phyloP scores from a whole-genome alignment of 2,113 vertebrate genomes.

The Muntiacus muntjak region DNA sequence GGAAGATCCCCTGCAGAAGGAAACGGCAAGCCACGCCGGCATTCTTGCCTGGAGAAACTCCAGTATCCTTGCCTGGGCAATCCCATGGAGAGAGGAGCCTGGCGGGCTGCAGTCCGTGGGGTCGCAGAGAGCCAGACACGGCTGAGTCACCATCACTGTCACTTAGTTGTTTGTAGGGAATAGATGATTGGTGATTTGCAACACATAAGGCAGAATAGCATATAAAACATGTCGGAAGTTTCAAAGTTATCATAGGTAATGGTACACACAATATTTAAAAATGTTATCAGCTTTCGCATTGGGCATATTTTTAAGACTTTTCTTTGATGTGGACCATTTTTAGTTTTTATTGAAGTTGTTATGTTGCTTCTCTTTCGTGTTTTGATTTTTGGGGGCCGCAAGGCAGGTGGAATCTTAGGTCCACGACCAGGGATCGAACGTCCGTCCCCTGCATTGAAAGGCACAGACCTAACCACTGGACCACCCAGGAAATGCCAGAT shows the following conservation, averaged over 20 bases:
- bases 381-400: background rate
- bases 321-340: background rate
- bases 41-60: background rate
- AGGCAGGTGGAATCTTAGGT: background rate
- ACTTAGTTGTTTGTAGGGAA: fast-evolving
- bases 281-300: background rate
- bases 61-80: background rate
- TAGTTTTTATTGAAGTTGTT: background rate
- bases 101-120: background rate
- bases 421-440: fast-evolving
- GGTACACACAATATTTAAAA: background rate
- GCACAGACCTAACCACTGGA: background rate
- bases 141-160: background rate
- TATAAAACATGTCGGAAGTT: fast-evolving
- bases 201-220: fast-evolving
- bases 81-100: background rate
- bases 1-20: background rate
- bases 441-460: background rate
- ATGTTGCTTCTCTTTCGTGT: fast-evolving
- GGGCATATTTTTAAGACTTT: background rate
- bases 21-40: background rate
- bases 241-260: fast-evolving
- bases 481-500: background rate
- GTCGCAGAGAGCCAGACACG: background rate
- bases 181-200: fast-evolving